A percentile compares a stretch with the other conserved stretches of the same genome.
Conservation (phyloP, 2,113 vertebrate genomes). For the Malurus elegans region DNA sequence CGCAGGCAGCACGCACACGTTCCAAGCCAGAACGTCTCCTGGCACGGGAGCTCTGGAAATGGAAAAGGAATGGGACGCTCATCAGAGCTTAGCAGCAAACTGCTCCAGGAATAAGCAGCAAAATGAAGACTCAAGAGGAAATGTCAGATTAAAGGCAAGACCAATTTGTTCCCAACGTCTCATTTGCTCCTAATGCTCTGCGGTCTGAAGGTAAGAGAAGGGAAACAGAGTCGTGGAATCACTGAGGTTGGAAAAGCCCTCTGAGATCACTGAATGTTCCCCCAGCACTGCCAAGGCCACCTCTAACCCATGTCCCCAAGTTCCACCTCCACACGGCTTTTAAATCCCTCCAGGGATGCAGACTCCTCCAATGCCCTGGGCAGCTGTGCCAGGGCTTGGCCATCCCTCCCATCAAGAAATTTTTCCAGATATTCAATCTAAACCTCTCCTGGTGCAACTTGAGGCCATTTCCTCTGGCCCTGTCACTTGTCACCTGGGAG, state of each 20-base stretch:
- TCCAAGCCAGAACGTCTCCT: neutral
- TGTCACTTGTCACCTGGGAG: neutral
- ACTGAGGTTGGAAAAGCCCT: neutral
- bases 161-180: neutral
- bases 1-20: accelerated
- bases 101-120: neutral
- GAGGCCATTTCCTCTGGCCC: neutral
- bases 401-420: neutral
- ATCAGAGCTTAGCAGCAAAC: neutral
- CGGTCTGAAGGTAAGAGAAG: neutral
- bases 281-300: neutral
- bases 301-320: accelerated
- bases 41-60: neutral
- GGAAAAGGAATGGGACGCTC: neutral
- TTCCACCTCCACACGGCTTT: neutral
- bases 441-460: neutral
- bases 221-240: neutral
- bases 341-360: neutral
- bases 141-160: neutral
- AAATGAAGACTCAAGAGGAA: neutral
- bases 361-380: neutral
- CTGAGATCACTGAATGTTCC: accelerated
- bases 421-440: neutral
- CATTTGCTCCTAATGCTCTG: neutral
- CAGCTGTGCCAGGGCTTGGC: neutral